A percentile compares a stretch with the other conserved stretches of the same genome.
These are phyloP conservation scores for Aricia artaxerxes DNA, from an alignment of 2,888 invertebrate species.

Conservation along the genomic window DNA sequence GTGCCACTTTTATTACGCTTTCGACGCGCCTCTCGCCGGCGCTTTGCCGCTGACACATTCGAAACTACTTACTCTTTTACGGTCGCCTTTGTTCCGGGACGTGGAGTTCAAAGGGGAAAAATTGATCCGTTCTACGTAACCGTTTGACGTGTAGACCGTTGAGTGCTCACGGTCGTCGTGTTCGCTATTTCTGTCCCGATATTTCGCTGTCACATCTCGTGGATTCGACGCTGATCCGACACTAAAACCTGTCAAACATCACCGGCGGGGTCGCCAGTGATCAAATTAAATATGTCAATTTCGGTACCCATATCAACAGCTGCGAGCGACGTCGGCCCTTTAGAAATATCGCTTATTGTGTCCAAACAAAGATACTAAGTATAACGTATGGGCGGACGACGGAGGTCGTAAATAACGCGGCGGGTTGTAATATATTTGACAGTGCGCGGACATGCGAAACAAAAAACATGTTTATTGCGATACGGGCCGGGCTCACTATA, in stretches of 20 bases:
- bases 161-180: slow-evolving; percentile 42
- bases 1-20: slow-evolving; percentile 76
- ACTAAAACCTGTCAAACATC: slow-evolving; percentile 78
- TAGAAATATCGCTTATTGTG: slow-evolving; percentile 81
- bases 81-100: slow-evolving; percentile 65
- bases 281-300: slow-evolving; percentile 82
- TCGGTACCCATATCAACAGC: slow-evolving; percentile 80
- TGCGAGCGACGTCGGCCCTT: slow-evolving; percentile 78
- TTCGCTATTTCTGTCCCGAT: slow-evolving; percentile 37
- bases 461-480: slow-evolving; percentile 80
- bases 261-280: slow-evolving; percentile 61
- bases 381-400: slow-evolving; percentile 81
- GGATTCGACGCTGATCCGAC: slow-evolving; percentile 71
- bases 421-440: slow-evolving; percentile 81
- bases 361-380: slow-evolving; percentile 81
- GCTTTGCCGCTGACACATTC: slow-evolving; percentile 73
- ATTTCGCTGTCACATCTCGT: slow-evolving; percentile 62
- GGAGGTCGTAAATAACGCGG: slow-evolving; percentile 78
- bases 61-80: slow-evolving; percentile 74
- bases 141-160: slow-evolving; percentile 62
- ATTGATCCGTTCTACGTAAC: slow-evolving; percentile 66
- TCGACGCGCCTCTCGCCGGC: slow-evolving; percentile 61
- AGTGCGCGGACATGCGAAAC: slow-evolving; percentile 80
- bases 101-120: slow-evolving; percentile 66
- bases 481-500: slow-evolving; percentile 61